Evolutionary conservation across 2,888 invertebrate genomes (phyloP).

Genomic region (Formica aserva): DNA sequence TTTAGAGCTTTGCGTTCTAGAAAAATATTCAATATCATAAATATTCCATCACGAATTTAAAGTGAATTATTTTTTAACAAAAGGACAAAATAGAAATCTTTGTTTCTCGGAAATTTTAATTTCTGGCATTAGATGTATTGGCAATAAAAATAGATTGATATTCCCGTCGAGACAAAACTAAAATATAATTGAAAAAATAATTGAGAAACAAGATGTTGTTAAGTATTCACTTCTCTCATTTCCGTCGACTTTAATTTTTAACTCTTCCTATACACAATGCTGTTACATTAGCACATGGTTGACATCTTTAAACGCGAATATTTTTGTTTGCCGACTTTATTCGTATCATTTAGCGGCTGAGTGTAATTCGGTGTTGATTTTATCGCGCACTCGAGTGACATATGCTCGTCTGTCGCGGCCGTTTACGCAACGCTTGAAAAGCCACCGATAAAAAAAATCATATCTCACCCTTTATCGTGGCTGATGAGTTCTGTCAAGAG

Average conservation of each 20-base stretch:
- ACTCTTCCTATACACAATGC: background rate
- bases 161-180: background rate
- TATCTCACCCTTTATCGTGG: conserved; percentile 46
- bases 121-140: too few relatives aligned
- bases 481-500: conserved; percentile 39
- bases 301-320: conserved; percentile 37
- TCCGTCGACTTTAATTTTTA: conserved; percentile 19
- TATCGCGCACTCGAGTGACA: conserved; percentile 64
- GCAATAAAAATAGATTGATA: too few relatives aligned
- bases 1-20: background rate
- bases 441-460: conserved; percentile 55
- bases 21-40: background rate
- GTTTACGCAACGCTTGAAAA: conserved; percentile 54
- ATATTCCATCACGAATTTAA: background rate
- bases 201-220: background rate
- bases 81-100: background rate
- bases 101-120: background rate
- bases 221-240: background rate
- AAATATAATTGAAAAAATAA: conserved; percentile 1
- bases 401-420: conserved; percentile 38
- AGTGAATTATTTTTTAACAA: background rate
- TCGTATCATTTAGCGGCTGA: conserved; percentile 46
- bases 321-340: conserved; percentile 58
- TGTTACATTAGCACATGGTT: conserved; percentile 7
- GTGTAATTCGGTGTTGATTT: conserved; percentile 74